Base-by-base conservation (phyloP, 2,113 vertebrate species). In the Sylvietta virens region DNA sequence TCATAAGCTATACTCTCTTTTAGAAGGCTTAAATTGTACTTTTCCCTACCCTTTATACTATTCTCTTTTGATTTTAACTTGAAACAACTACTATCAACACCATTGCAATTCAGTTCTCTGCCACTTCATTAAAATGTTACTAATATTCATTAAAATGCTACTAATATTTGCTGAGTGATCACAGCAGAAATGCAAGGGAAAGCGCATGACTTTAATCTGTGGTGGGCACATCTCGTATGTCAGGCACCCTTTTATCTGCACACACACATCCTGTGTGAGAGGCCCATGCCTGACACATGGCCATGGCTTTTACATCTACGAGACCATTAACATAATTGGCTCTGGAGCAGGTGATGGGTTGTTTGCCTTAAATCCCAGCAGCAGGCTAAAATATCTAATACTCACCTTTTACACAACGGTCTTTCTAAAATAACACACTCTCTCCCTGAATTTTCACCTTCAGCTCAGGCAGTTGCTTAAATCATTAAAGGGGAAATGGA, bases 291-390 rank as follows among this genome's bases (percentile, higher is more conserved):
- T 82, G 81, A 97, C 90, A 93, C 66, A 90, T 3, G 2, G 94
- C 60, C 94, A 56, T 8, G 56, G 93, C 89, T 97, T 92, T 96
- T n/a, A 97, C 76, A 89, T 95, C 95, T 95, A 77, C 2, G 54
- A 81, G 27, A 58, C 60, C 62, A 97, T 98, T 98, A 97, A 93
- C 91, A 95, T 98, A 98, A 98, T 97, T 97, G 97, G 92, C 86
- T 96, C 80, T 72, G 94, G 83, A 96, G 94, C 69, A 92, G 86
- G 96, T 77, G 81, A 88, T 95, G 96, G 81, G 89, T 71, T 92
- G 94, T 97, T 97, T 97, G 91, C 95, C 92, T 97, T 95, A 96
- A 97, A 97, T 96, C 91, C 70, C 92, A 81, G 88, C 80, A 85
- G 88, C 44, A 72, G 71, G 87, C 86, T 95, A 83, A 96, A 96